Evolutionary conservation across 2,888 invertebrate genomes (phyloP).

Genomic region (Macrophya annulata): DNA sequence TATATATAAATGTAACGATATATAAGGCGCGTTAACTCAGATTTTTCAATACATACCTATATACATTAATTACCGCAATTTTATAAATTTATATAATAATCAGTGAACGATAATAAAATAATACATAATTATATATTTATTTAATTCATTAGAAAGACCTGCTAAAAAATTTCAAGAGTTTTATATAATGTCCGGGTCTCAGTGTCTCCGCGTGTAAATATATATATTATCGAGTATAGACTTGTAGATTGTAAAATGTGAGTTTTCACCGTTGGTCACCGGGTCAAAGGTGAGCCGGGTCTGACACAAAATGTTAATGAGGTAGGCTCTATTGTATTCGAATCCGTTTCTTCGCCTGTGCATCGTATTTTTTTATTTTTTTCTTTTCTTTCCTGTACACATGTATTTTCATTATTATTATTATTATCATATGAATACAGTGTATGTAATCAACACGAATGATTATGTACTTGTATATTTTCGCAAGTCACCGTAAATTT

Average conservation of each 20-base stretch:
- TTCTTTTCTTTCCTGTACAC: not conserved
- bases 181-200: too few species aligned
- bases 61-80: too few species aligned
- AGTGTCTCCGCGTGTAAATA: not conserved
- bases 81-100: too few species aligned
- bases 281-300: constrained; percentile 72
- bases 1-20: too few species aligned
- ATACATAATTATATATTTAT: too few species aligned
- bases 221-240: constrained; percentile 12
- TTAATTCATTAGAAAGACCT: too few species aligned
- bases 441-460: not conserved
- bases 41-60: not conserved
- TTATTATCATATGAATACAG: not conserved
- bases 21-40: not conserved
- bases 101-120: too few species aligned
- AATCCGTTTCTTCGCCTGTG: constrained; percentile 63
- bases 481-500: too few species aligned
- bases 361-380: constrained; percentile 31
- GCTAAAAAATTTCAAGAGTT: too few species aligned
- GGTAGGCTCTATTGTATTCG: constrained; percentile 73
- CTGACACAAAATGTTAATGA: constrained; percentile 74
- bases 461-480: too few species aligned
- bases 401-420: not conserved
- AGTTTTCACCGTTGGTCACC: constrained; percentile 11
- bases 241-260: constrained; percentile 4